phyloP scores from a whole-genome alignment of 2,888 invertebrate genomes.

The Pristionchus fissidentatus region DNA sequence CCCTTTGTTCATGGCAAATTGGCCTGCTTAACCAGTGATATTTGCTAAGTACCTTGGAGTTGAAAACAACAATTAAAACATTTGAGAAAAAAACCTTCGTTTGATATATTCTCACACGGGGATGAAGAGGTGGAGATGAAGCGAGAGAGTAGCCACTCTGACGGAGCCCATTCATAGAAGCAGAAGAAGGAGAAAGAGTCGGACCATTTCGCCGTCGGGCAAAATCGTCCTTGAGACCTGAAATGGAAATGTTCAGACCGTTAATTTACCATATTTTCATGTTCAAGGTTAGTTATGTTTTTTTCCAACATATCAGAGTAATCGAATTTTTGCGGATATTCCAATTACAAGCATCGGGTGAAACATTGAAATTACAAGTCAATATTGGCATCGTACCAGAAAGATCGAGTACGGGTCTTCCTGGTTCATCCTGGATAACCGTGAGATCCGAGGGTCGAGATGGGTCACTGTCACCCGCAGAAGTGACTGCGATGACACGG shows the following conservation, averaged over 20 bases:
- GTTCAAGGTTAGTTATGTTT: too few relatives aligned
- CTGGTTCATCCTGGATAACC: constrained; percentile 86
- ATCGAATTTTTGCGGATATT: neutral
- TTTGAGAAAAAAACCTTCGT: too few relatives aligned
- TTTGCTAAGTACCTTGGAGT: too few relatives aligned
- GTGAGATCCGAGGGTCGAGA: constrained; percentile 94
- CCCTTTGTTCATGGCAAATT: too few relatives aligned
- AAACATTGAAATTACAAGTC: neutral
- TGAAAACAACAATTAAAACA: too few relatives aligned
- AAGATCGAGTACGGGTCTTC: constrained; percentile 95
- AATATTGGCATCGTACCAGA: constrained; percentile 81
- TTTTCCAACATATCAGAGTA: too few relatives aligned
- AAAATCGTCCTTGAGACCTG: constrained; percentile 84
- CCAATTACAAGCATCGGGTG: neutral
- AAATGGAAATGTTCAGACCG: too few relatives aligned
- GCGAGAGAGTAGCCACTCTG: neutral
- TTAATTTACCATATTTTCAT: too few relatives aligned
- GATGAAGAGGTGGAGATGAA: neutral
- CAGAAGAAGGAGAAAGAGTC: constrained; percentile 80
- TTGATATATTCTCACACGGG: neutral
- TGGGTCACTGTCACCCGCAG: constrained; percentile 95
- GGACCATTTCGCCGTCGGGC: constrained; percentile 94
- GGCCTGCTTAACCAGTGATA: too few relatives aligned
- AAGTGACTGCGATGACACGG: constrained; percentile 88
- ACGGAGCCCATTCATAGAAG: neutral